Conservation (phyloP, 2,888 invertebrate species). For the Chrysolina americana region DNA sequence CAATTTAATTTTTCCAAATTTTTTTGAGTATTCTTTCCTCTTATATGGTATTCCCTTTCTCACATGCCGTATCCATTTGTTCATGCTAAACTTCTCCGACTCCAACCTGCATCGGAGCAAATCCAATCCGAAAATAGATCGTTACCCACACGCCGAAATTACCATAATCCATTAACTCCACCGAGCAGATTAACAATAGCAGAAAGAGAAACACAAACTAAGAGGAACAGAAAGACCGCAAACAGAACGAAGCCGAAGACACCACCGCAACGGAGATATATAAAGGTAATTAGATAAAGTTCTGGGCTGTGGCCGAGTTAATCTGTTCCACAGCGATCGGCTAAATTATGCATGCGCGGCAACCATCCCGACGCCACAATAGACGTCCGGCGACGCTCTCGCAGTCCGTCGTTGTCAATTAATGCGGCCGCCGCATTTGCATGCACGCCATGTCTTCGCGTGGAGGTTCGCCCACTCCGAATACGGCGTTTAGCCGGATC, state of each 20-base stretch:
- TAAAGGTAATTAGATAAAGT: constrained; percentile 68
- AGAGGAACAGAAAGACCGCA: constrained; percentile 57
- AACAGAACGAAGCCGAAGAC: constrained; percentile 55
- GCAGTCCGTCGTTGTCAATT: constrained; percentile 47
- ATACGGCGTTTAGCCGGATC: constrained; percentile 12
- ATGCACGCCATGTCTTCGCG: constrained; percentile 42
- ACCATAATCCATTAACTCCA: constrained; percentile 47
- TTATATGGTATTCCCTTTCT: too few species aligned
- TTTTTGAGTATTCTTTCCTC: too few species aligned
- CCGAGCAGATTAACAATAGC: constrained; percentile 34
- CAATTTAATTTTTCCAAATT: too few species aligned
- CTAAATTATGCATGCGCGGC: constrained; percentile 59
- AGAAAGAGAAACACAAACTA: constrained; percentile 43
- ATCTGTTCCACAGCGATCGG: constrained; percentile 62
- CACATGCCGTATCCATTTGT: too few species aligned
- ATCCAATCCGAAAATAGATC: constrained; percentile 18
- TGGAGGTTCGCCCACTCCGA: constrained; percentile 12
- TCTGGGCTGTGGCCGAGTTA: constrained; percentile 67
- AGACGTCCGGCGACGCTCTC: constrained; percentile 48
- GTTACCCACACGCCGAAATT: constrained; percentile 33
- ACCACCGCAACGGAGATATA: constrained; percentile 64
- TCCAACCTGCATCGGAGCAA: neutral
- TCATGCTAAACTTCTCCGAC: neutral
- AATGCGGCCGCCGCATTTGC: constrained; percentile 49
- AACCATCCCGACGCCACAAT: constrained; percentile 54